Conservation (phyloP, 92 coral and sea anemone species). For the Phenganax stokvisi region DNA sequence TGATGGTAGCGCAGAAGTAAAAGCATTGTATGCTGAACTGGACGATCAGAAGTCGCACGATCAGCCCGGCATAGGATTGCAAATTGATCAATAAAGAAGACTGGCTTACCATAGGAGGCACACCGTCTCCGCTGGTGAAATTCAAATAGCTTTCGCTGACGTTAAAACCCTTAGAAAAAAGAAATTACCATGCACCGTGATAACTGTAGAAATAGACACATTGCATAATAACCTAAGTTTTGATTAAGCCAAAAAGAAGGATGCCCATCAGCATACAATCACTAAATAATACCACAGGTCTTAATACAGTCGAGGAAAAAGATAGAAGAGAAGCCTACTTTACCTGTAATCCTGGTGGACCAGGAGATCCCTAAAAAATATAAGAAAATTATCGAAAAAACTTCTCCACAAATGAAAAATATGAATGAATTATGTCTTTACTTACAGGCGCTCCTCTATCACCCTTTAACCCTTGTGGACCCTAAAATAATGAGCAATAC, state of each 20-base stretch:
- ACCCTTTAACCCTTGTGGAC: background rate
- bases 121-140: background rate
- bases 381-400: background rate
- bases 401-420: background rate
- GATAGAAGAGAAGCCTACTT: background rate
- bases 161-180: background rate
- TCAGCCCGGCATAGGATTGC: background rate
- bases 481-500: background rate
- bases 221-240: background rate
- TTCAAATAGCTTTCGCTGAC: background rate
- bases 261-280: background rate
- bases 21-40: background rate
- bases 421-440: background rate
- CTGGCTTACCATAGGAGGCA: constrained; percentile 22
- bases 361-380: constrained; percentile 26
- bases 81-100: background rate
- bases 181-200: background rate
- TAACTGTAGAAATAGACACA: background rate
- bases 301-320: background rate
- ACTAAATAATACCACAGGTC: too few relatives aligned
- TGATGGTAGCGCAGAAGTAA: background rate
- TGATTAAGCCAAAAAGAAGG: background rate
- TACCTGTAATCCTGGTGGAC: constrained; percentile 32
- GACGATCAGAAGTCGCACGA: background rate
- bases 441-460: constrained; percentile 2